Evolutionary conservation across 2,113 vertebrate genomes (phyloP).

Genomic region (Rhombomys opimus): DNA sequence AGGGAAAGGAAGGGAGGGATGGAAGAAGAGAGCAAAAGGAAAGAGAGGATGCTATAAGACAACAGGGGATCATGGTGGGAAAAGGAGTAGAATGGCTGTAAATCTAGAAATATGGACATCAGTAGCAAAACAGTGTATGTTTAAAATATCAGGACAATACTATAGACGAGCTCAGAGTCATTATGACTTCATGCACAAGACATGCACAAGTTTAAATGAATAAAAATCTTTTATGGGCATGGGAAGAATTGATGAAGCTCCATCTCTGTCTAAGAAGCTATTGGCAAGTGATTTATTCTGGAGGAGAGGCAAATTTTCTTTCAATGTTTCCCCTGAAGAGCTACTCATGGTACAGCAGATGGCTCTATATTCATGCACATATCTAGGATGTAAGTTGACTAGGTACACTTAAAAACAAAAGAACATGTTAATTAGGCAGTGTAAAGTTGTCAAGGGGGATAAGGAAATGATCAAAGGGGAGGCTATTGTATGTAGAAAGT

Average conservation of each 20-base stretch:
- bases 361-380: background rate
- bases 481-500: too few relatives aligned
- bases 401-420: background rate
- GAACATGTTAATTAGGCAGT: background rate
- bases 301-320: background rate
- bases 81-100: background rate
- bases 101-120: background rate
- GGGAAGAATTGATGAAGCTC: too few relatives aligned
- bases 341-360: background rate
- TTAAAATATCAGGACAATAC: background rate
- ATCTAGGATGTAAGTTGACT: background rate
- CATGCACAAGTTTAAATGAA: background rate
- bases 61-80: background rate
- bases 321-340: background rate
- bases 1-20: background rate
- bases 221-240: background rate
- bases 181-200: background rate
- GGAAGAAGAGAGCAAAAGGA: background rate
- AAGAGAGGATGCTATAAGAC: background rate
- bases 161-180: background rate
- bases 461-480: background rate
- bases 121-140: background rate
- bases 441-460: background rate
- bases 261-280: background rate
- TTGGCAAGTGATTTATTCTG: background rate